Percentiles rank a stretch among this genome's conserved stretches.
Evolutionary conservation across 2,797 vertebrate genomes (phyloP).

Genomic region (Borostomias antarcticus): DNA sequence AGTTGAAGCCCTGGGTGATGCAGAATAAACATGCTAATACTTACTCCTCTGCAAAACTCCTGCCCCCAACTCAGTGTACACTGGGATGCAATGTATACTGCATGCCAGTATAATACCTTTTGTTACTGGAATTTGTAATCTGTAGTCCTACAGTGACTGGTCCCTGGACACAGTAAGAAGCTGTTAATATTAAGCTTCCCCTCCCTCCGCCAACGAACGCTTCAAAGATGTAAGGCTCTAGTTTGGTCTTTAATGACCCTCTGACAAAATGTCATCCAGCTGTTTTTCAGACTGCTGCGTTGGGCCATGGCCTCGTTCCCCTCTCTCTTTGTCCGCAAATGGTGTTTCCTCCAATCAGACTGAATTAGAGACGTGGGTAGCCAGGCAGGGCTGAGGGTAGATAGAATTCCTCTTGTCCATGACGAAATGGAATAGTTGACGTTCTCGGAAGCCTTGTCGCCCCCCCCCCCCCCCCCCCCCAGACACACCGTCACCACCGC

Average conservation of each 20-base stretch:
- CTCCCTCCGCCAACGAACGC: neutral
- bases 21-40: too few relatives aligned
- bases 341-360: constrained; percentile 29
- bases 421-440: constrained; percentile 62
- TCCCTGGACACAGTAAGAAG: neutral
- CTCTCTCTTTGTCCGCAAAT: constrained; percentile 12
- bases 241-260: constrained; percentile 37
- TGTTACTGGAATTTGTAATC: constrained; percentile 5
- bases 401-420: constrained; percentile 43
- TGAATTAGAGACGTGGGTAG: constrained; percentile 46
- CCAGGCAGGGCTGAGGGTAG: constrained; percentile 13
- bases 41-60: too few relatives aligned
- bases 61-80: too few relatives aligned
- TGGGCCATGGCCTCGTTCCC: neutral
- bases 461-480: constrained; percentile 31
- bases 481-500: constrained; percentile 24
- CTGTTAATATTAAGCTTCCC: neutral
- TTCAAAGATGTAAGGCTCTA: constrained; percentile 41
- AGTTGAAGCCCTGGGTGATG: too few relatives aligned
- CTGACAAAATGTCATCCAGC: constrained; percentile 49
- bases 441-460: constrained; percentile 37
- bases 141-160: too few relatives aligned
- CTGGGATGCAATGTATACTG: too few relatives aligned
- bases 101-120: too few relatives aligned
- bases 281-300: constrained; percentile 33